Evolutionary conservation across 2,888 invertebrate genomes (phyloP), one percentile per base, ranked within the genome.

Genomic region (Heliconius hortense): DNA sequence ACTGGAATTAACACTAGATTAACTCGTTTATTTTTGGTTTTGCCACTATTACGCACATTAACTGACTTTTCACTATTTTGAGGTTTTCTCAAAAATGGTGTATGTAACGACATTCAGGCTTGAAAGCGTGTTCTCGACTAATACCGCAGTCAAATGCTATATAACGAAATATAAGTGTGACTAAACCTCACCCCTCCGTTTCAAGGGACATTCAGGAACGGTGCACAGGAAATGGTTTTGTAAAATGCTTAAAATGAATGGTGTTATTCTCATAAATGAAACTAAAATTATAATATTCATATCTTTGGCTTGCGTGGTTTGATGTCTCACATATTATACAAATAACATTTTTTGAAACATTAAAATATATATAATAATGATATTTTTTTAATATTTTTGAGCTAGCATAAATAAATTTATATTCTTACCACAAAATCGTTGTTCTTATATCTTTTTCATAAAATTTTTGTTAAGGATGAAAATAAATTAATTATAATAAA

Each of bases 31-130:
- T 80, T 80, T 85, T 86, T 87, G 81, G 86, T 88, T 88, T 88
- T 88, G 84, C 84, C 85, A 87, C 84, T 86, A 76, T 79, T 78
- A 77, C 77, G 82, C 81, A 88, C 92, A 88, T 90, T 80, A 83
- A 89, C 81, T 80, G 80, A 78, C 73, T 82, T 82, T 81, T 81
- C 80, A 84, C 84, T 82, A 78, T 80, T 84, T 78, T 81, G 79
- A 78, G 79, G 81, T 79, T 79, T 87, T 86, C 82, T 87, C 81
- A 81, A 84, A 82, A 82, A 78, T 82, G 78, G 73, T 77, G 79
- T 88, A 81, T 79, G 75, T 81, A 87, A 87, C 92, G 90, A 92
- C 93, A 93, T 93, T 93, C 93, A 93, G 91, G 84, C 84, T 84
- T 83, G 83, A 80, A 82, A 83, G 85, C 80, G 78, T 82, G 83